phyloP scores from a whole-genome alignment of 2,888 invertebrate genomes.

The Cheilosia vernalis region DNA sequence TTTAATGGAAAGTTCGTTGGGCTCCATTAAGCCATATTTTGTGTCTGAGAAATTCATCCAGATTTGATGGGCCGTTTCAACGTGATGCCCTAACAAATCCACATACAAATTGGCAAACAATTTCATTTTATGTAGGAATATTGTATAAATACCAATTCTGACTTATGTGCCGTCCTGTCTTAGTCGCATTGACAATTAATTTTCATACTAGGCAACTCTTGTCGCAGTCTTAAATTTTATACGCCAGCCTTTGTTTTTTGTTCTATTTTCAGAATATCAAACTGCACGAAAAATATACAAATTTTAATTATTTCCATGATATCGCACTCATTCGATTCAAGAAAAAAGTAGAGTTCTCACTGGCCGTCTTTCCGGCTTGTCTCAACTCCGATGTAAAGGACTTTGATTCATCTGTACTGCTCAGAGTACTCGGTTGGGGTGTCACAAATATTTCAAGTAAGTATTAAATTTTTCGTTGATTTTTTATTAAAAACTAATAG shows the following conservation, averaged over 20 bases:
- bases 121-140: too few relatives aligned
- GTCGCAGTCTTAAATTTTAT: not conserved
- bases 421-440: conserved; percentile 78
- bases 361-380: conserved; percentile 76
- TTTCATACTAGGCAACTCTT: not conserved
- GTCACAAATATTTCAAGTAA: conserved; percentile 63
- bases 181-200: too few relatives aligned
- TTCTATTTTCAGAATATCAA: conserved; percentile 56
- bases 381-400: conserved; percentile 73
- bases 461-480: not conserved
- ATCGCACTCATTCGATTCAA: conserved; percentile 76
- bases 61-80: too few relatives aligned
- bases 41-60: too few relatives aligned
- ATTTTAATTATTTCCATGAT: conserved; percentile 73
- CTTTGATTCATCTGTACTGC: conserved; percentile 15
- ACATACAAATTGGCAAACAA: too few relatives aligned
- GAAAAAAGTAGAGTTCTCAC: conserved; percentile 34
- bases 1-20: too few relatives aligned
- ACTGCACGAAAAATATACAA: conserved; percentile 59
- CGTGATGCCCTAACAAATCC: too few relatives aligned
- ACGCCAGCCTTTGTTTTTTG: not conserved
- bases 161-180: too few relatives aligned
- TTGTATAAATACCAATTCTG: too few relatives aligned
- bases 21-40: too few relatives aligned
- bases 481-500: not conserved